Evolutionary conservation across 2,888 invertebrate genomes (phyloP).

Genomic region (Oxycera nigricornis): DNA sequence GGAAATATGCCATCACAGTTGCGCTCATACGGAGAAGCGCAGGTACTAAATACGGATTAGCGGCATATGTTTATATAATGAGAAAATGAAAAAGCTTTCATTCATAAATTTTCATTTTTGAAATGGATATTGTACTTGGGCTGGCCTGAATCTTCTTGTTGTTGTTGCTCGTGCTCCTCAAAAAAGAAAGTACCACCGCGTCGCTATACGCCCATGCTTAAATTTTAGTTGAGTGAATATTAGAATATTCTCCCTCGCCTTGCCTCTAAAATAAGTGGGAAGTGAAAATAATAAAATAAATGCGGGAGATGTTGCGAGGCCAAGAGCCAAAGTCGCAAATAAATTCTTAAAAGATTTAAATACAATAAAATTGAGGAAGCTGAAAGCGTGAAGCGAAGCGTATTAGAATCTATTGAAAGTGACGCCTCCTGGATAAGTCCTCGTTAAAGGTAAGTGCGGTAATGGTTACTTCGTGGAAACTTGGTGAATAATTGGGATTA

Average conservation of each 20-base stretch:
- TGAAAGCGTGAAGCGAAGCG: not conserved
- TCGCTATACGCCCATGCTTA: not conserved
- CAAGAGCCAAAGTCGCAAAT: not conserved
- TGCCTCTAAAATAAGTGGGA: not conserved
- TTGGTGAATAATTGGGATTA: not conserved
- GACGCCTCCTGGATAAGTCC: not conserved
- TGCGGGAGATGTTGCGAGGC: not conserved
- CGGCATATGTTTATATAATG: slow-evolving; percentile 20
- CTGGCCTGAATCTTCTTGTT: not conserved
- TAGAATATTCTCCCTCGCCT: not conserved
- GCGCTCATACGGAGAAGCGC: not conserved
- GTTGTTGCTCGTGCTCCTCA: not conserved
- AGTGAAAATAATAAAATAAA: not conserved
- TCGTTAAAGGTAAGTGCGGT: not conserved
- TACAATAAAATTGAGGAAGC: slow-evolving; percentile 8
- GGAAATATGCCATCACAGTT: not conserved
- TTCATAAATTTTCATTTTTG: slow-evolving; percentile 33
- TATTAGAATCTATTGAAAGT: not conserved
- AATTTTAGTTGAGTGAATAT: not conserved
- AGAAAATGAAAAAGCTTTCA: slow-evolving; percentile 32
- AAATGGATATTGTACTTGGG: slow-evolving; percentile 21
- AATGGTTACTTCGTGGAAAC: not conserved
- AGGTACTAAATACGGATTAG: slow-evolving; percentile 28
- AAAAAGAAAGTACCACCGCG: not conserved
- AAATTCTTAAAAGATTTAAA: slow-evolving; percentile 20